Evolutionary conservation across 1,140 invertebrate genomes (phyloP).

Genomic region (Eupeodes corollae): DNA sequence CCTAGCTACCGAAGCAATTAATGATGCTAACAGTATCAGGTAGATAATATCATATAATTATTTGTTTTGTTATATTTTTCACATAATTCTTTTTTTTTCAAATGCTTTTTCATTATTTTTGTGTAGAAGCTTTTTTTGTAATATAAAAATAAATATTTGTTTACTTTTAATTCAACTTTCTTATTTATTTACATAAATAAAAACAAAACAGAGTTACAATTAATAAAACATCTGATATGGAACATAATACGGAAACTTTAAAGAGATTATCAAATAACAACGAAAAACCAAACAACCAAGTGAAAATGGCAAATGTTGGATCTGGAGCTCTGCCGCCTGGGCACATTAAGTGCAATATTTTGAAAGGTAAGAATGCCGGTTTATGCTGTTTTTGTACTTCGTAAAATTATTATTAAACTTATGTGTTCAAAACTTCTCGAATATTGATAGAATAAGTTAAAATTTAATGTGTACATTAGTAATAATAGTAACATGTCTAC

Average conservation of each 20-base stretch:
- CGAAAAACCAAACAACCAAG: constrained; percentile 56
- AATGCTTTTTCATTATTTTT: constrained; percentile 16
- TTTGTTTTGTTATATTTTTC: constrained; percentile 33
- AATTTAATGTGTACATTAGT: too few relatives aligned
- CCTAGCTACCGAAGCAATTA: constrained; percentile 40
- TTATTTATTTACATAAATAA: constrained; percentile 7
- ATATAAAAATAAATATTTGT: constrained; percentile 16
- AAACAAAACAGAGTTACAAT: constrained; percentile 44
- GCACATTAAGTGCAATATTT: constrained; percentile 87
- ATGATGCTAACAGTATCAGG: constrained; percentile 38
- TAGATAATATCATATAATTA: constrained; percentile 28
- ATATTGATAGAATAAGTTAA: too few relatives aligned
- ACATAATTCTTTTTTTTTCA: constrained; percentile 31
- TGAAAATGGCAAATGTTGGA: constrained; percentile 44
- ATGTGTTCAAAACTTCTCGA: too few relatives aligned
- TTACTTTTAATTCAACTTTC: not conserved
- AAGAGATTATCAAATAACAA: constrained; percentile 41
- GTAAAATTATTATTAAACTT: too few relatives aligned
- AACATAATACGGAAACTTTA: constrained; percentile 45
- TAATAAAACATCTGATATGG: constrained; percentile 46
- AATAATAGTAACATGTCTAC: too few relatives aligned
- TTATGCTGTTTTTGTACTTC: not conserved
- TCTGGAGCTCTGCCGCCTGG: constrained; percentile 67
- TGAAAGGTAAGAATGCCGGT: constrained; percentile 59
- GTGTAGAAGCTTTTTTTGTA: constrained; percentile 36